Evolutionary conservation across 2,888 invertebrate species (phyloP), one percentile per base, ranked within the genome.

Genomic region (Habrosyne pyritoides): DNA sequence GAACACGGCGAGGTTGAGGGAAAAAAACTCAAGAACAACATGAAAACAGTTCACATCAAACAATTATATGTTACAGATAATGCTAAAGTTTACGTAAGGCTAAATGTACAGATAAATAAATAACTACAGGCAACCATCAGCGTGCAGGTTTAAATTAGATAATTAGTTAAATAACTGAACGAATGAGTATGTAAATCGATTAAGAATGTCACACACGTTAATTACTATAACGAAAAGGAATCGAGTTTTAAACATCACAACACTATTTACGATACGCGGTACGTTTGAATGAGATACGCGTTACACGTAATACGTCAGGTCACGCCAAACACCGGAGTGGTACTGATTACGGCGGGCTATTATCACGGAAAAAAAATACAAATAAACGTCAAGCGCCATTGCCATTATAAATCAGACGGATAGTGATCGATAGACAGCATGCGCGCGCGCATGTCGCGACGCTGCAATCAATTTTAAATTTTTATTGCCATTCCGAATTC

Each of bases 301-400:
- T 12, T 8, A 42, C 30, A 36, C 52, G 57, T 71, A 67, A 10
- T 33, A 78, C 87, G 84, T 84, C 77, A 69, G 63, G 22, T 61
- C 83, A 66, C 83, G 79, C 53, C 79, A 73, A 73, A 59, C 70
- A 75, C 70, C 77, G 67, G 69, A 74, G 70, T 71, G 67, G 76
- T 64, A 88, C 87, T 87, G 84, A 86, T 81, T 85, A 77, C 71
- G 64, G 67, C 67, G 61, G 55, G 59, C 67, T 67, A 77, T 86
- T 85, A 88, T 86, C 85, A 81, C 71, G 74, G 72, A 77, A 81
- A 84, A 83, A 79, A 79, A 82, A 86, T 69, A 86, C 79, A 88
- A 84, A 86, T 83, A 84, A 77, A 75, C 66, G 61, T 70, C 63
- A 53, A 57, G 24, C 24, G 24, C 24, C 24, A 24, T 60, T 60